Evolutionary conservation across 2,888 invertebrate genomes (phyloP), one percentile per base, ranked within the genome.

Genomic region (Megalurothrips usitatus): DNA sequence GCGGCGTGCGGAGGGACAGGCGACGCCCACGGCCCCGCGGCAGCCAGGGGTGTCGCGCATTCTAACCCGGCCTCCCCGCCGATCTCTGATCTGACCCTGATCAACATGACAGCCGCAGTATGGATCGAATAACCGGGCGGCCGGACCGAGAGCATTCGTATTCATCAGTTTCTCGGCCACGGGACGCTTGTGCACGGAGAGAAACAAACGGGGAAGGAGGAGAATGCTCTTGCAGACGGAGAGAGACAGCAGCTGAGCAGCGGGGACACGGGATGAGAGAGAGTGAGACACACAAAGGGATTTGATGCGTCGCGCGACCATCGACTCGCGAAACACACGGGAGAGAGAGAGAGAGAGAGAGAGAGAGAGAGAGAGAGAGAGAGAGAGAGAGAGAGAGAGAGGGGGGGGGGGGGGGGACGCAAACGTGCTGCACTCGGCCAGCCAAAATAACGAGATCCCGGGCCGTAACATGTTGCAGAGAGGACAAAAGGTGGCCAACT

Each of bases 361-460:
- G 68, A 68, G 68, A 68, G 68, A 68, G 26, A 68, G 68, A 68
- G 68, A 68, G 68, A 68, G 23, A 68, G 68, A 68, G 68, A 68
- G 68, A 68, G 26, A 68, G 68, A 68, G 68, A 68, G 68, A 68
- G 68, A 68, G 68, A n/a, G 68, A 75, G 68, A 75, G 68, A 75
- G 68, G 9, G 26, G 9, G 23, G 10, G 23, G 23, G 68, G 23
- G 68, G 23, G 68, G 0, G 26, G 26, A 75, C 26, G 68, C 9
- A 75, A 1, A 26, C 12, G 23, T 26, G 68, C 68, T 26, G 23
- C 68, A 26, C 68, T 12, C 68, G 26, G 23, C 68, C 68, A 75
- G 23, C 68, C 68, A 75, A 23, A 75, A 26, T 26, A 26, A 23
- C 68, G 68, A 26, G 68, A 26, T 58, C 17, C 34, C 58, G 58